Percentiles rank a stretch among this genome's conserved stretches.
Conservation (phyloP, 2,113 vertebrate species). For the Pteropus alecto region DNA sequence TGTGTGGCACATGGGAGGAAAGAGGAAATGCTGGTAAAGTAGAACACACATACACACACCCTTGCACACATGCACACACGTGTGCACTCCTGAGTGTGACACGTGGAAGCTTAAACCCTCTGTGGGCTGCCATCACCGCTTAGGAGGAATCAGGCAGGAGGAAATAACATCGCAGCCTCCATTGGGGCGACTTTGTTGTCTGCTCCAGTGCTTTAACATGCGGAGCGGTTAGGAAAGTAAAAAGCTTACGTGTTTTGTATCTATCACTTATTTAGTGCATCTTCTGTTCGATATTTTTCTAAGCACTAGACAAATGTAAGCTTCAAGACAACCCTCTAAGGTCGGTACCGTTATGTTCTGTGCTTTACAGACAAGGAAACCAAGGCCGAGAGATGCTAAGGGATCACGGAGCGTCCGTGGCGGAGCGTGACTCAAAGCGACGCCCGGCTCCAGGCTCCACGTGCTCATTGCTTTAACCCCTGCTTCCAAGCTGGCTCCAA, state of each 20-base stretch:
- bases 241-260: background rate
- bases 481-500: background rate
- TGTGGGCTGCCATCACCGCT: rapidly evolving
- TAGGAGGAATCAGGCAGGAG: no score
- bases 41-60: background rate
- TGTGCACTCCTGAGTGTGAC: rapidly evolving
- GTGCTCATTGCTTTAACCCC: background rate
- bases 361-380: background rate
- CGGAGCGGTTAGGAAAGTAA: background rate
- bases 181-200: no score
- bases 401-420: no score
- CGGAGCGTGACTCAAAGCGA: background rate
- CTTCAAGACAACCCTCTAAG: background rate
- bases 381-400: background rate
- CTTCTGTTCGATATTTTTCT: background rate
- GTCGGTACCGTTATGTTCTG: background rate
- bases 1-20: background rate
- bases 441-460: rapidly evolving
- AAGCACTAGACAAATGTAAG: background rate
- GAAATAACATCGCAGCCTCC: no score
- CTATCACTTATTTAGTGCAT: no score
- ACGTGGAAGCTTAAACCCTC: background rate
- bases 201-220: no score
- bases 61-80: rapidly evolving
- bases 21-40: background rate